Evolutionary conservation across 2,797 vertebrate species (phyloP), one percentile per base, ranked within the genome.

Genomic region (Siniperca obscura): DNA sequence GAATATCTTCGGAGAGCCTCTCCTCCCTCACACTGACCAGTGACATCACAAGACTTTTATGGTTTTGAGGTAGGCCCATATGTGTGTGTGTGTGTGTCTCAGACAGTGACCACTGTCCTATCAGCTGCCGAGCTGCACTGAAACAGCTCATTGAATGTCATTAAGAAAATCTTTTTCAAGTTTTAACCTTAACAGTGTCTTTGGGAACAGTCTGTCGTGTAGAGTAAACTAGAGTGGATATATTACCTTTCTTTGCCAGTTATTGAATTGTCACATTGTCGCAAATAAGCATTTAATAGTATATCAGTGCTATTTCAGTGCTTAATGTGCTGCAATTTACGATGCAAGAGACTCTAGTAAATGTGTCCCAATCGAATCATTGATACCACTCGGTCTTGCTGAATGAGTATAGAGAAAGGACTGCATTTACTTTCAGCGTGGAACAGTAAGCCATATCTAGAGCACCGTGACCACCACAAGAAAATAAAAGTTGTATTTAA

Each of bases 261-360:
- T 82, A 84, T 53, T 72, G 68, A 52, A 84, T 79, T 1, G 21
- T 80, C 84, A 74, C 71, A 60, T 78, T 81, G 50, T 78, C 50
- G 70, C 65, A 69, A 70, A 76, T 76, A 81, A 74, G 75, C 60
- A 82, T 84, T 82, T 83, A 72, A 82, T 42, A 61, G 77, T 30
- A 76, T 84, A 76, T 87, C 61, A 69, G 67, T 65, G 74, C 27
- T 56, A 64, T 71, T 81, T 76, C 36, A 55, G 22, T 34, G 46
- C 44, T 61, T 86, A 81, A 87, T 80, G 70, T 53, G n/a, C 73
- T 67, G 69, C 62, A 60, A 74, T 84, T 87, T 76, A 86, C 4
- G 22, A 56, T 84, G 69, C 70, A 72, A 71, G 56, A 71, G 56
- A 66, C 59, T 79, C n/a, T 11, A 4, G 57, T 81, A 9, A 66